Percentiles rank a stretch among this genome's conserved stretches.
These are phyloP conservation scores for Falco biarmicus DNA, from an alignment of 2,797 vertebrate species.

Conservation along the genomic window DNA sequence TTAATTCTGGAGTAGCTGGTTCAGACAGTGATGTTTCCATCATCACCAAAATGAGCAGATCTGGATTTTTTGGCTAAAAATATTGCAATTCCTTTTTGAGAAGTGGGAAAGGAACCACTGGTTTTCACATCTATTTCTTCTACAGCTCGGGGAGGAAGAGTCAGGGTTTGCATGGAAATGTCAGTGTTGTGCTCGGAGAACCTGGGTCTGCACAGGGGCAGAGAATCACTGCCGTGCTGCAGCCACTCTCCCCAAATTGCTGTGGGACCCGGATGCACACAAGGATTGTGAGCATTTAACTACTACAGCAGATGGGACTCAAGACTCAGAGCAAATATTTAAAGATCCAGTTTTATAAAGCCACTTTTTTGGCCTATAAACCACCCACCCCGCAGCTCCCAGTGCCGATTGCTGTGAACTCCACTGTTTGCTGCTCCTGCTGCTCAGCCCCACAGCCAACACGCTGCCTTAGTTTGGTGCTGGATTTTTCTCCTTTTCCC, in stretches of 20 bases:
- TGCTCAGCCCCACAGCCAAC: neutral
- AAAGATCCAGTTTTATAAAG: constrained; percentile 55
- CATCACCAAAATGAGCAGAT: neutral
- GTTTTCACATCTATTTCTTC: neutral
- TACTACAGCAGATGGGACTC: neutral
- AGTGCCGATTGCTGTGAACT: neutral
- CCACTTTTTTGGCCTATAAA: constrained; percentile 27
- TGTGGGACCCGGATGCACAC: rapidly evolving
- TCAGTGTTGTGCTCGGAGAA: rapidly evolving
- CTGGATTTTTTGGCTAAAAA: neutral
- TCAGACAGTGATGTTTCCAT: neutral
- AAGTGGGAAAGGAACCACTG: neutral
- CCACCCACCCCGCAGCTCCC: neutral
- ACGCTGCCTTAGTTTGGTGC: neutral
- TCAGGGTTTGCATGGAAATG: neutral
- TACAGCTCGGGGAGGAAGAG: neutral
- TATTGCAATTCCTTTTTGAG: neutral
- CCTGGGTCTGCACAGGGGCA: neutral
- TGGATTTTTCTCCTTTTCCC: neutral
- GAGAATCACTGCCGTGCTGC: rapidly evolving
- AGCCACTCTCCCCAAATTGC: neutral
- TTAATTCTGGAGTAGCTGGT: neutral
- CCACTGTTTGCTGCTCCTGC: neutral
- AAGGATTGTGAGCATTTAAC: neutral
- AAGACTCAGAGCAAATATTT: constrained; percentile 64